phyloP scores from a whole-genome alignment of 2,797 vertebrate species.

The Selene dorsalis region DNA sequence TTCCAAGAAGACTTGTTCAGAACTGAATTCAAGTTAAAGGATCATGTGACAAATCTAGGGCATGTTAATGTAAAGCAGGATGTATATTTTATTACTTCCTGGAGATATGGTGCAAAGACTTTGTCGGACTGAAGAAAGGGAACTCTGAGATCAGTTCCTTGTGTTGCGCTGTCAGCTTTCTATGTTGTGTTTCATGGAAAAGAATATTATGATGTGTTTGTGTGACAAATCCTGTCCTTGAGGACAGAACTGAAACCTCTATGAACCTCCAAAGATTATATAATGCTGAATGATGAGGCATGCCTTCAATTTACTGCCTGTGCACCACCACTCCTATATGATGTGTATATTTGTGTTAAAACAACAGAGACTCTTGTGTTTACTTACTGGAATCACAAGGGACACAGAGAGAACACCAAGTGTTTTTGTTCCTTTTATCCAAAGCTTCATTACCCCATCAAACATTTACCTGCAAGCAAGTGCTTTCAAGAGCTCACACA shows the following conservation, averaged over 20 bases:
- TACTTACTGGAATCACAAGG: constrained; percentile 52
- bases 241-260: constrained; percentile 19
- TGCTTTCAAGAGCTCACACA: constrained; percentile 29
- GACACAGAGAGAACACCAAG: constrained; percentile 48
- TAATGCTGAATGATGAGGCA: constrained; percentile 9
- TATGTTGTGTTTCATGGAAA: constrained; percentile 17
- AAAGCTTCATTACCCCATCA: constrained; percentile 81
- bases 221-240: constrained; percentile 3
- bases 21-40: constrained; percentile 16
- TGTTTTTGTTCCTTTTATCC: constrained; percentile 70
- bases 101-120: constrained; percentile 25
- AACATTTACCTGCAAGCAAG: constrained; percentile 77
- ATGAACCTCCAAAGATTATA: constrained; percentile 1
- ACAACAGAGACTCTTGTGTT: constrained; percentile 42
- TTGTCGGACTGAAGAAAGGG: constrained; percentile 19
- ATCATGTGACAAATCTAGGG: constrained; percentile 2
- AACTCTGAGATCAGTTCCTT: constrained; percentile 6
- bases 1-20: constrained; percentile 8
- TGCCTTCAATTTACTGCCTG: not conserved
- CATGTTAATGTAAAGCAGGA: constrained; percentile 43
- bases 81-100: constrained; percentile 41
- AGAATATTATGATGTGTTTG: not conserved
- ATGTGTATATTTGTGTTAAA: constrained; percentile 32
- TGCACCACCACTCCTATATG: constrained; percentile 1
- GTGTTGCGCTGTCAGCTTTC: constrained; percentile 5